These are phyloP conservation scores for Tipula confusa DNA, from an alignment of 2,888 invertebrate genomes.

Conservation along the genomic window DNA sequence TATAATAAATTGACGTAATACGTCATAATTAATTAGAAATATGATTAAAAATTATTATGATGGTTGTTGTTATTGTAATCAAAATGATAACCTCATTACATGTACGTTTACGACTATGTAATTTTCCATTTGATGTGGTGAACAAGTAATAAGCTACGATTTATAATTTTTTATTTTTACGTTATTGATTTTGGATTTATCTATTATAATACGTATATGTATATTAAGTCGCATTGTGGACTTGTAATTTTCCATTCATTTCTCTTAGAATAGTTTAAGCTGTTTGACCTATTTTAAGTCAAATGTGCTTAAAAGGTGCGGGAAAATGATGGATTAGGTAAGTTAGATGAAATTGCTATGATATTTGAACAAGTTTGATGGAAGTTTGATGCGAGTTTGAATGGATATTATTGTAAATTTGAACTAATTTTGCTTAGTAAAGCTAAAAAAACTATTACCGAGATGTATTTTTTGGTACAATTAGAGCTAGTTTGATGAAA, in stretches of 20 bases:
- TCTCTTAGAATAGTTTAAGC: background rate
- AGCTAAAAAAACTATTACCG: too few relatives aligned
- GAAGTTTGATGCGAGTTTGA: too few relatives aligned
- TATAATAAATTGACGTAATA: background rate
- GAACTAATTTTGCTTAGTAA: too few relatives aligned
- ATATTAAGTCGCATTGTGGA: background rate
- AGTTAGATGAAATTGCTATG: too few relatives aligned
- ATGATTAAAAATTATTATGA: background rate
- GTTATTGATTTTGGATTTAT: background rate
- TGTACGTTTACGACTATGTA: background rate
- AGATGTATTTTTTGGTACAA: too few relatives aligned
- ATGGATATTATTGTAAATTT: too few relatives aligned
- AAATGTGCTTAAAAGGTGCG: background rate
- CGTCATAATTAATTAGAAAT: background rate
- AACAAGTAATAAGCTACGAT: background rate
- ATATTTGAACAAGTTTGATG: too few relatives aligned
- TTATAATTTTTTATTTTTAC: background rate
- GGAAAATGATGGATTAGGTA: background rate
- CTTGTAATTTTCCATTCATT: background rate
- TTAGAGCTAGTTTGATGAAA: too few relatives aligned
- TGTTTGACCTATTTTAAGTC: constrained; percentile 12
- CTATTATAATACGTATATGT: background rate
- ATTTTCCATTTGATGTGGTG: background rate
- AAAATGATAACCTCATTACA: background rate
- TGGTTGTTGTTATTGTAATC: background rate